A percentile compares a stretch with the other conserved stretches of the same genome.
phyloP scores from a whole-genome alignment of 1,140 invertebrate species.

The Matsumurasca onukii region DNA sequence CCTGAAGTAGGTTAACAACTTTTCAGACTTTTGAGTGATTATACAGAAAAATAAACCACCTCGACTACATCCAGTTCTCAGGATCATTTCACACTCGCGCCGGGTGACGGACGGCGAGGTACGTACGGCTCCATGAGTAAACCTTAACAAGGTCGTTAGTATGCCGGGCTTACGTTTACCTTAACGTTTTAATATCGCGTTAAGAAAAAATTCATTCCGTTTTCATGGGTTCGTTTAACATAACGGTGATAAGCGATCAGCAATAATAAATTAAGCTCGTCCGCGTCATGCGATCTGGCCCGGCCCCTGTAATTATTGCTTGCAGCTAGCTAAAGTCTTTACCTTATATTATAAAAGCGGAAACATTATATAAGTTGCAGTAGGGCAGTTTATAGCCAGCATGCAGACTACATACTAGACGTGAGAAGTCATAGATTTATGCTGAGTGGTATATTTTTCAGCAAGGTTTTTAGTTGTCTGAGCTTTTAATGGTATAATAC shows the following conservation, averaged over 20 bases:
- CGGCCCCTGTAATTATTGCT: conserved; percentile 7
- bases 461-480: too few species aligned
- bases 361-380: background rate
- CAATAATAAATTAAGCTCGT: conserved; percentile 23
- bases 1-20: too few species aligned
- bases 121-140: too few species aligned
- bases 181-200: conserved; percentile 26
- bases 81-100: too few species aligned
- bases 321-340: background rate
- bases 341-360: background rate
- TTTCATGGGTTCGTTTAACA: conserved; percentile 27
- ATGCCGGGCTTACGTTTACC: conserved; percentile 11
- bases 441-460: background rate
- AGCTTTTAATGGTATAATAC: too few species aligned
- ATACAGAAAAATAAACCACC: too few species aligned
- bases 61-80: too few species aligned
- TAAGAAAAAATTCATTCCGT: conserved; percentile 26
- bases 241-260: conserved; percentile 19
- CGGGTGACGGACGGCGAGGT: too few species aligned
- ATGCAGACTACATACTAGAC: background rate
- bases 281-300: background rate
- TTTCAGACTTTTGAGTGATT: too few species aligned
- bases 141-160: conserved; percentile 19
- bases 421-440: background rate
- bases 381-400: too few species aligned